phyloP scores from a whole-genome alignment of 2,113 vertebrate genomes.

The Rhinoderma darwinii region DNA sequence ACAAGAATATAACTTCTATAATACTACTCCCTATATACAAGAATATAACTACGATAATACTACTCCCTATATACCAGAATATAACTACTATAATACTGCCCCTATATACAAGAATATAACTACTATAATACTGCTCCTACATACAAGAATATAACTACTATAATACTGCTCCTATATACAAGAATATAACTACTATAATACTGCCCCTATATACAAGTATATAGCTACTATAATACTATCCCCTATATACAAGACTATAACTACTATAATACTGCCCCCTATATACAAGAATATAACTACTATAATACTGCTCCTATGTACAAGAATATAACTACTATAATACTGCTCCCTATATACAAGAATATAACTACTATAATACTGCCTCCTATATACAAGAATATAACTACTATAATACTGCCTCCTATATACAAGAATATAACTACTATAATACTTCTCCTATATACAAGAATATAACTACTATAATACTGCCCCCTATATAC shows the following conservation, averaged over 20 bases:
- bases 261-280: neutral
- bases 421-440: neutral
- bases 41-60: constrained; percentile 13
- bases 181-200: constrained; percentile 17
- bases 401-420: neutral
- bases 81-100: constrained; percentile 8
- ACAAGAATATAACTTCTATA: constrained; percentile 1
- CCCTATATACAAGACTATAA: neutral
- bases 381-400: constrained; percentile 4
- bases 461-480: neutral
- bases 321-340: constrained; percentile 7
- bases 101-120: constrained; percentile 1
- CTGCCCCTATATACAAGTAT: neutral
- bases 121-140: constrained; percentile 2
- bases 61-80: neutral
- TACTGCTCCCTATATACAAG: neutral
- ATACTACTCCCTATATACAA: neutral
- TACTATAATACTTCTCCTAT: neutral
- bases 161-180: constrained; percentile 3
- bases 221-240: neutral
- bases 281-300: constrained; percentile 10
- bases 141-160: constrained; percentile 9
- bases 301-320: constrained; percentile 7
- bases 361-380: constrained; percentile 18
- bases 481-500: neutral